Base-by-base conservation (phyloP, 2,113 vertebrate species). In the Prinia subflava region DNA sequence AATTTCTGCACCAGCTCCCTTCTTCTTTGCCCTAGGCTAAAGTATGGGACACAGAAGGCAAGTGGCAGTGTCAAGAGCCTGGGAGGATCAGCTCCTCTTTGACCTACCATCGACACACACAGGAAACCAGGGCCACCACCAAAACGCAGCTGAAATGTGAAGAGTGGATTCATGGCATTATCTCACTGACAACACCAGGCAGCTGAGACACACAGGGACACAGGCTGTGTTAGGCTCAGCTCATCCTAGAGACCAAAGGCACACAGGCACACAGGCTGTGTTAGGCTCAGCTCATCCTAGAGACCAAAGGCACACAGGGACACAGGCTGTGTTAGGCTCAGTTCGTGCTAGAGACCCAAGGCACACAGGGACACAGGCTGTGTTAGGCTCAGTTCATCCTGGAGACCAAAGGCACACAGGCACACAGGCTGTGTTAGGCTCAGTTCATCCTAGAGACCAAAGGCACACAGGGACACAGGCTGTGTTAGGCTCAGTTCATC, bases 21-120 rank as follows among this genome's bases (percentile, higher is more conserved):
- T 77, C 55, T 87, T 17, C 42, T 55, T 81, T 83, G n/a, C 28
- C 73, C 13, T 57, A 19, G 27, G 31, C 20, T 81, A 12, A 39
- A 46, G 23, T 17, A 10, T 90, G 35, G 22, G 35, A 15, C 23
- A 71, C 9, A 42, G 39, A 68, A 37, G 53, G 12, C 25, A 81
- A 69, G 50, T 33, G 28, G 4, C 37, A 68, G 9, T 20, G 39
- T 42, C 15, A 81, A 15, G 60, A 27, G 42, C 11, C 14, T 69
- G 42, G 10, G 20, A 37, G 3, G 7, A 55, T 59, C 37, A 83
- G 37, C 8, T 84, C 8, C 41, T 86, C 57, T 52, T 74, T 15
- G 37, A 41, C 37, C 12, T 86, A 7, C 18, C 8, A 2, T 30
- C 1, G 0, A 47, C n/a, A 62, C 39, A 37, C 5, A 16, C 12